Conservation (phyloP, 1,140 invertebrate genomes). For the Meloidogyne hapla region DNA sequence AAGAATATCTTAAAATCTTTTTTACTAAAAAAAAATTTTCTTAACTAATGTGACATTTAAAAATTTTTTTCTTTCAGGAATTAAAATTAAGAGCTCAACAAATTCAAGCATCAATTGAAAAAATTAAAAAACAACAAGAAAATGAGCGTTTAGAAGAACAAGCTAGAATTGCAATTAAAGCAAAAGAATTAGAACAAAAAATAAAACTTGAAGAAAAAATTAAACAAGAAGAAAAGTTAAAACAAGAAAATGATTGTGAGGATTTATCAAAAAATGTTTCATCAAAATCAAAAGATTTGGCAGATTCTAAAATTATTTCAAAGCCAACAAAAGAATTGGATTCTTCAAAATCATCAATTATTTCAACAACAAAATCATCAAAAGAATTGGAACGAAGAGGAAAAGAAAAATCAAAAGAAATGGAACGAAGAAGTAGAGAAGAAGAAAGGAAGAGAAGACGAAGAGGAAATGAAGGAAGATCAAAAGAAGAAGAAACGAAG, state of each 20-base stretch:
- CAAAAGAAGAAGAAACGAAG: not conserved
- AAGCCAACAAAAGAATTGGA: no score
- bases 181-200: slow-evolving; percentile 25
- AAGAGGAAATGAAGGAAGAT: not conserved
- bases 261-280: no score
- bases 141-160: slow-evolving; percentile 19
- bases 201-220: slow-evolving; percentile 7
- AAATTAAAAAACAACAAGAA: slow-evolving; percentile 7
- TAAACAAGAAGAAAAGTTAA: slow-evolving; percentile 3
- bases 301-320: no score
- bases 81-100: slow-evolving; percentile 32
- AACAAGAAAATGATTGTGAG: no score
- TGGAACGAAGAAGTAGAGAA: not conserved
- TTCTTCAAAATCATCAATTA: slow-evolving; percentile 2
- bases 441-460: not conserved
- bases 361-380: not conserved
- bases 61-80: slow-evolving; percentile 27
- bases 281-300: no score
- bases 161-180: not conserved
- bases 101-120: slow-evolving; percentile 33
- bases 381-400: not conserved
- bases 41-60: not conserved
- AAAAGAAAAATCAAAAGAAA: not conserved
- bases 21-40: not conserved
- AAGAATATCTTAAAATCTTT: not conserved